Evolutionary conservation across 2,797 vertebrate species (phyloP).

Genomic region (Botia almorhae): DNA sequence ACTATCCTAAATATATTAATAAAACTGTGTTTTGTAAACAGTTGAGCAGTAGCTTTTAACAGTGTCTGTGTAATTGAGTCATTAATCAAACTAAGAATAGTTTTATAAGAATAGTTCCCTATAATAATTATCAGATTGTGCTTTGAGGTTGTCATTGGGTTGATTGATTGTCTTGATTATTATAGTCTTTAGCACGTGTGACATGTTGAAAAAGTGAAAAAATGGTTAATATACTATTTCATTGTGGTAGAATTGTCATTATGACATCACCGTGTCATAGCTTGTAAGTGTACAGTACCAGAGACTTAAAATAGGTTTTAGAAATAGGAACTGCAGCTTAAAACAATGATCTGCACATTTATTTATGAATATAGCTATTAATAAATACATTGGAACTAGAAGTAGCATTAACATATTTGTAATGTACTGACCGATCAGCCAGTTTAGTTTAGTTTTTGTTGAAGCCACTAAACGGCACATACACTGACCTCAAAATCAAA

Average conservation of each 20-base stretch:
- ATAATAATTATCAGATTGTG: neutral
- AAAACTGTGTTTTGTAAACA: neutral
- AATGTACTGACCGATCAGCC: neutral
- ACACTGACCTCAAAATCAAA: neutral
- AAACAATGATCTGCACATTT: conserved; percentile 13
- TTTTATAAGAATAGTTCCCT: neutral
- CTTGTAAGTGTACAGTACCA: neutral
- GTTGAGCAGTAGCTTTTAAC: neutral
- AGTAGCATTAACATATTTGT: neutral
- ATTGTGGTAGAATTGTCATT: conserved; percentile 40
- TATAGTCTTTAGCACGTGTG: neutral
- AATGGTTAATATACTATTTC: conserved; percentile 66
- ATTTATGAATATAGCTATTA: neutral
- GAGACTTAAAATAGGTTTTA: neutral
- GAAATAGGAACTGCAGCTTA: conserved; percentile 27
- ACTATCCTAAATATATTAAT: neutral
- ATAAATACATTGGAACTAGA: neutral
- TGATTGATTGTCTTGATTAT: neutral
- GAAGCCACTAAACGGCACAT: neutral
- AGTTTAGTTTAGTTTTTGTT: neutral
- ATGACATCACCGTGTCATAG: conserved; percentile 3
- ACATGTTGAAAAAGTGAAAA: conserved; percentile 72
- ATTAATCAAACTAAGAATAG: neutral
- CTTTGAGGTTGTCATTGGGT: neutral
- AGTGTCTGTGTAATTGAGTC: neutral